A percentile compares a stretch with the other conserved stretches of the same genome.
Conservation (phyloP, 2,797 vertebrate species). For the Chaenodraco wilsoni region DNA sequence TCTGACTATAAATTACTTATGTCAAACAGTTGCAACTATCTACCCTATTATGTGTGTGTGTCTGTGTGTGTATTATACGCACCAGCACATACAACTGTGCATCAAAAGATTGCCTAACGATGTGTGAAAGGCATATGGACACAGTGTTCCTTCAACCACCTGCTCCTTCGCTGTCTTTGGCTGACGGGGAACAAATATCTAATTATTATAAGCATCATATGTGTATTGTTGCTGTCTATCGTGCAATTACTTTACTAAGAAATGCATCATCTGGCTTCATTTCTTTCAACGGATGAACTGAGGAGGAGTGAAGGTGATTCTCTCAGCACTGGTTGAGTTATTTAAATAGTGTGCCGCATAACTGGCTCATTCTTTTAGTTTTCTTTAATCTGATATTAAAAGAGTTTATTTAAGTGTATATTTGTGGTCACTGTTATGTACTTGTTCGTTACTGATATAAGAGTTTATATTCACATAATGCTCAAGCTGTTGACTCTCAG, state of each 20-base stretch:
- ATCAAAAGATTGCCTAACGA: background rate
- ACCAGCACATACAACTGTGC: background rate
- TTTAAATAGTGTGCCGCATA: background rate
- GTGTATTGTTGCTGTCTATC: constrained; percentile 1
- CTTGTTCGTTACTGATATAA: background rate
- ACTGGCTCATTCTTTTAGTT: background rate
- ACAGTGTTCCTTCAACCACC: background rate
- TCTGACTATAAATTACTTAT: background rate
- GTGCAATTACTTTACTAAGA: background rate
- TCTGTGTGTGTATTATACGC: background rate
- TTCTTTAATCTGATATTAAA: background rate
- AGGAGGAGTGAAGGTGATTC: background rate
- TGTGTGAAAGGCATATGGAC: background rate
- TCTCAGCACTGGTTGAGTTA: background rate
- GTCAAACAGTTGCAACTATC: background rate
- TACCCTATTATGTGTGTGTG: background rate
- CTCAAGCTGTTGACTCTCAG: background rate
- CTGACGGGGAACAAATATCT: background rate
- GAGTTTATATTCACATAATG: background rate
- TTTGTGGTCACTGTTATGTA: background rate
- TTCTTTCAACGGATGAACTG: background rate
- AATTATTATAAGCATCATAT: background rate
- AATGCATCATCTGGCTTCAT: background rate
- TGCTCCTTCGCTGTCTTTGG: background rate
- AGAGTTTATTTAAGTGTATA: background rate